phyloP scores from a whole-genome alignment of 2,888 invertebrate species.

The Rutpela maculata region DNA sequence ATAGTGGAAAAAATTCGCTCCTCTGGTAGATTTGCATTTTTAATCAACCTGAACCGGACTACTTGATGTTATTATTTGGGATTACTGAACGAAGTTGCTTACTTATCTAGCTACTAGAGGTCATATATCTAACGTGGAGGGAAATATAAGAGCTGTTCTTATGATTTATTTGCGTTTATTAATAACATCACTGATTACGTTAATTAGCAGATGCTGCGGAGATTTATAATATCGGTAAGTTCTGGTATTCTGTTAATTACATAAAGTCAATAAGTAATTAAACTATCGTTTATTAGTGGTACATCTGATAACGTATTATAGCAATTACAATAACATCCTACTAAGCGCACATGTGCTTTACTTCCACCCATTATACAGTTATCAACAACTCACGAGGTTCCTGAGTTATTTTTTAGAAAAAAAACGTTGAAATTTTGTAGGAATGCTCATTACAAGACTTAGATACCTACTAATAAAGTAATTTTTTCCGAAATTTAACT shows the following conservation, averaged over 20 bases:
- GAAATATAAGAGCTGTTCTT: neutral
- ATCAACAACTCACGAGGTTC: no score
- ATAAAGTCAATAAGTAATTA: conserved; percentile 10
- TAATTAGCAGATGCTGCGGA: conserved; percentile 14
- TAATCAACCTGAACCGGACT: conserved; percentile 18
- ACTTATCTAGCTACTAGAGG: neutral
- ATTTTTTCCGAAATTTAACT: no score
- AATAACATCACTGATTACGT: conserved; percentile 14
- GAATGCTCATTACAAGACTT: no score
- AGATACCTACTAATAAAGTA: no score
- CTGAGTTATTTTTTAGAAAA: no score
- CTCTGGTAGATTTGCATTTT: conserved; percentile 22
- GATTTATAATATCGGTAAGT: conserved; percentile 19
- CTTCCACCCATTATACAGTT: no score
- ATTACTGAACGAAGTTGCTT: neutral
- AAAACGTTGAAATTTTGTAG: no score
- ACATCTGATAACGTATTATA: neutral
- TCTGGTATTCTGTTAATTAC: conserved; percentile 8
- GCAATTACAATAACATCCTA: neutral
- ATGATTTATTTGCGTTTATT: neutral
- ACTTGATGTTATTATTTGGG: neutral
- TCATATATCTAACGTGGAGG: neutral
- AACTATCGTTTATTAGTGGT: conserved; percentile 17
- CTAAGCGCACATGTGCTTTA: neutral
- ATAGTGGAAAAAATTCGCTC: conserved; percentile 10